Percentiles rank a stretch among this genome's conserved stretches.
phyloP scores from a whole-genome alignment of 2,113 vertebrate species.

The Lethenteron reissneri region DNA sequence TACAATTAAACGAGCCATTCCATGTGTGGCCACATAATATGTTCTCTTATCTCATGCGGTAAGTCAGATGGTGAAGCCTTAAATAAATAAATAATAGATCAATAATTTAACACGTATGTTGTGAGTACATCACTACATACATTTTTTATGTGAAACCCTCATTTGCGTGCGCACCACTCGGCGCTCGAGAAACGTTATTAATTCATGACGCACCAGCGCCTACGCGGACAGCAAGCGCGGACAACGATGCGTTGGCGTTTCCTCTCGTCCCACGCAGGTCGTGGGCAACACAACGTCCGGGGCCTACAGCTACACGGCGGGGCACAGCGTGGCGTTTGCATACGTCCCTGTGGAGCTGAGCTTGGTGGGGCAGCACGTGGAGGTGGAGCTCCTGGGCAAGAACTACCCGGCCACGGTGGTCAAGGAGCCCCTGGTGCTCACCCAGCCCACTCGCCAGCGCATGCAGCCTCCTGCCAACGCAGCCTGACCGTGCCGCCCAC shows the following conservation, averaged over 20 bases:
- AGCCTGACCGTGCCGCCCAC: too few species aligned
- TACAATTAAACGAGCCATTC: too few species aligned
- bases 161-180: too few species aligned
- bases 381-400: constrained; percentile 65
- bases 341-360: constrained; percentile 54
- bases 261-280: constrained; percentile 28
- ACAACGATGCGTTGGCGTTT: too few species aligned
- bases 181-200: too few species aligned
- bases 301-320: constrained; percentile 53
- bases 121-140: background rate
- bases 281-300: constrained; percentile 89
- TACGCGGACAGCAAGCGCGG: too few species aligned
- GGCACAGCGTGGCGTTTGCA: constrained; percentile 62
- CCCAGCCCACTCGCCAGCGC: constrained; percentile 12
- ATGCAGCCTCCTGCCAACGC: too few species aligned
- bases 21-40: too few species aligned
- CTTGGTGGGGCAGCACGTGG: constrained; percentile 49
- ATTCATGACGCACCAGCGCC: too few species aligned
- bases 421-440: constrained; percentile 57
- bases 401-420: constrained; percentile 45
- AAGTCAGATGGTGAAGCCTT: too few species aligned
- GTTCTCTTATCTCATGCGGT: too few species aligned
- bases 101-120: background rate
- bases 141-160: background rate
- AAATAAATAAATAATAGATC: background rate